Base-by-base conservation (phyloP, 2,888 invertebrate genomes). In the Trachelus iudaicus region DNA sequence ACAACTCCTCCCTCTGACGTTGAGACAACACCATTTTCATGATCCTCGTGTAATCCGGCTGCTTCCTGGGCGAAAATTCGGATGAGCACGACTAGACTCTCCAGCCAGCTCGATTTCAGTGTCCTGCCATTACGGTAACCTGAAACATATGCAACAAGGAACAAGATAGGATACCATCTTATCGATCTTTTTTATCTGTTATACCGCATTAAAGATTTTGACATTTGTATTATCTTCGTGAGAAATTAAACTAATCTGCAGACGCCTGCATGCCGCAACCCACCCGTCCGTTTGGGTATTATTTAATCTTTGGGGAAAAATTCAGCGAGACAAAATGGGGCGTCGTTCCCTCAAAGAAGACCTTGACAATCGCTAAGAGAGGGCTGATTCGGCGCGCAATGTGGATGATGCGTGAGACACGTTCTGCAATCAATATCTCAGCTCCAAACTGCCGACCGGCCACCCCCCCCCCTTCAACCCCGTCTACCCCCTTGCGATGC, bases 21-120 rank as follows among this genome's bases (percentile, higher is more conserved):
- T 98, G 98, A 93, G 98, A 98, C 95, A 99, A 95, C 95, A 98
- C 98, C 98, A 99, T 99, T 97, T 97, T 98, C 98, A 97, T 97
- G 93, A 94, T 95, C 94, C 93, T 94, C 90, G 93, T 86, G 81
- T 89, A 83, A 88, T 85, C 85, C 87, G 84, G 87, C 86, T 88
- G 85, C 87, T 89, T 89, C 87, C 85, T 88, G 85, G 85, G 85
- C 82, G 84, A 89, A 85, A 79, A 73, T 75, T 30, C 33, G 73
- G 69, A 84, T 82, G 82, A 87, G 84, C 86, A 86, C 87, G 88
- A 89, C 87, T 89, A 86, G 88, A 88, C 85, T 82, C 81, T 85
- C 86, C 84, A 88, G 88, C 87, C 88, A 86, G 86, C 88, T 87
- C 81, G 84, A 81, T 84, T 84, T 89, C 83, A 91, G 80, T 88